Base-by-base conservation (phyloP, 2,113 vertebrate species). In the Hippocampus abdominalis region DNA sequence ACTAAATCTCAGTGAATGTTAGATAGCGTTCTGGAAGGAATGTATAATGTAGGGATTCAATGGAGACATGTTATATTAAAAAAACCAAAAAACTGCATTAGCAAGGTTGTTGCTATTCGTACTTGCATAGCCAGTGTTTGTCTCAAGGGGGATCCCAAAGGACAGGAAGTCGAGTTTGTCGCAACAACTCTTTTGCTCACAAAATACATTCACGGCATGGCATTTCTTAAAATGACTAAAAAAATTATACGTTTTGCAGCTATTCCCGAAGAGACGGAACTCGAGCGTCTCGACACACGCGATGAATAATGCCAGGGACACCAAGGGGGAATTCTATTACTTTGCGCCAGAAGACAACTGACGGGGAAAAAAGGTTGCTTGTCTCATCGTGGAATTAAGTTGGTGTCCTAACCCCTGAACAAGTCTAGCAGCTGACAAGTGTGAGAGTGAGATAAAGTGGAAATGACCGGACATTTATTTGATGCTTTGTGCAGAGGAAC, bases 321-420 rank as follows among this genome's bases (percentile, higher is more conserved):
- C 63, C n/a, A 46, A 64, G 42, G 63, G 63, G 63, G 40, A 27
- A 46, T 64, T 25, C 15, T 27, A 64, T 64, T 48, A 46, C 63
- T 27, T 27, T 23, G 23, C 42, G 12, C 40, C 12, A 46, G 13
- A 64, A 64, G 63, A 64, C 42, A 27, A 27, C 40, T 64, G 63
- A 64, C 20, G 15, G 61, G 21, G 23, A 64, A 64, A 64, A 64
- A 64, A 46, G n/a, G 42, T 64, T 64, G 63, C 63, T 64, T 46
- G n/a, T 64, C 63, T 46, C 63, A 48, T 46, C 8, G 12, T 64
- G 4, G n/a, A 40, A 64, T 44, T 64, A 64, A 64, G 42, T 64
- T 64, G n/a, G 23, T 64, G 40, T 18, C n/a, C 18, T 48, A 46
- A 48, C 62, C 40, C 62, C n/a, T 15, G 46, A 64, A 64, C 62